Evolutionary conservation across 2,888 invertebrate species (phyloP).

Genomic region (Drosophila quinaria): DNA sequence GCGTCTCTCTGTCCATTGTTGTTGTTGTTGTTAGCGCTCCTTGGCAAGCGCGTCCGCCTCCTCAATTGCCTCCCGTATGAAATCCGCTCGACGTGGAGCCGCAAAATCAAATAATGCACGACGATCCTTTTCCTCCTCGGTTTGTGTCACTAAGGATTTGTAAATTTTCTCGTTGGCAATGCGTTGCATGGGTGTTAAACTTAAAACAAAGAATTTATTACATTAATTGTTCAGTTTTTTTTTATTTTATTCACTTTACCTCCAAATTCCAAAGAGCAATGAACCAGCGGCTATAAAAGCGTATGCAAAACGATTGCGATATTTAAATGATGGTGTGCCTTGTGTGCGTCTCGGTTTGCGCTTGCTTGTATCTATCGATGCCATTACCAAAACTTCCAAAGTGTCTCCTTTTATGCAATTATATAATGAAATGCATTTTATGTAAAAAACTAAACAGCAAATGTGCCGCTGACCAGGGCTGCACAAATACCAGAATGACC

Average conservation of each 20-base stretch:
- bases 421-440: conserved; percentile 63
- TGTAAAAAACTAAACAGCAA: conserved; percentile 14
- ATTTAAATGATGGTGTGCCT: conserved; percentile 88
- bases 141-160: conserved; percentile 34
- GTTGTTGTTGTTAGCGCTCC: conserved; percentile 75
- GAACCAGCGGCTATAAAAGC: conserved; percentile 86
- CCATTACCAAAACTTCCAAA: conserved; percentile 69
- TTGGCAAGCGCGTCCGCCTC: conserved; percentile 62
- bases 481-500: neutral
- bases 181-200: conserved; percentile 76
- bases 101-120: conserved; percentile 70
- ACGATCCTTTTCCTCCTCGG: conserved; percentile 78
- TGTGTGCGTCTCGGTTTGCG: conserved; percentile 89
- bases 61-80: conserved; percentile 74
- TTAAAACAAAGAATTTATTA: conserved; percentile 26
- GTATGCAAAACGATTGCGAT: conserved; percentile 87
- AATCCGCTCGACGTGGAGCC: conserved; percentile 63
- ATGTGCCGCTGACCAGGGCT: conserved; percentile 37
- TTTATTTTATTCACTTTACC: conserved; percentile 60
- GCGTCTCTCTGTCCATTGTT: conserved; percentile 81
- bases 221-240: neutral
- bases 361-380: conserved; percentile 86
- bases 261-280: conserved; percentile 72
- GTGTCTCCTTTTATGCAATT: conserved; percentile 21
- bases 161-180: conserved; percentile 67